phyloP scores from a whole-genome alignment of 2,797 vertebrate species.

The Parotocinclus haroldoi region DNA sequence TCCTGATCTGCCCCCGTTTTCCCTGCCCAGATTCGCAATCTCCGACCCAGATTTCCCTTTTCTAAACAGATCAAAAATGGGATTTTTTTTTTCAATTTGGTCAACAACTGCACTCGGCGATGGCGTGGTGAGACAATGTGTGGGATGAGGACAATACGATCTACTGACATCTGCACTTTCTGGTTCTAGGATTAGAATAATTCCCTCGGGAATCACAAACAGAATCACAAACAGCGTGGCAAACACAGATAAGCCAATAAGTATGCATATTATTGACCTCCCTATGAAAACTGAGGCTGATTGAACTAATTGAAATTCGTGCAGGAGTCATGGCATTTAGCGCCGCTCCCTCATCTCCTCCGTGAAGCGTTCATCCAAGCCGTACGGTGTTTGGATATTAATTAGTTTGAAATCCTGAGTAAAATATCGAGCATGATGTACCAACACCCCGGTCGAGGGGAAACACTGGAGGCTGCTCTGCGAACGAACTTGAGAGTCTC shows the following conservation, averaged over 20 bases:
- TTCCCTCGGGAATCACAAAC: slow-evolving; percentile 45
- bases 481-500: slow-evolving; percentile 25
- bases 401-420: slow-evolving; percentile 39
- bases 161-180: slow-evolving; percentile 44
- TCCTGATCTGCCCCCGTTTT: no score
- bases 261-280: slow-evolving; percentile 47
- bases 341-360: slow-evolving; percentile 31
- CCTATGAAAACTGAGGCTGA: slow-evolving; percentile 40
- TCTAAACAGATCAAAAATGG: no score
- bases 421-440: slow-evolving; percentile 33
- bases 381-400: slow-evolving; percentile 45
- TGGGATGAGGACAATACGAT: slow-evolving; percentile 26
- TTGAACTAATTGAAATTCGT: slow-evolving; percentile 52
- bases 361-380: slow-evolving; percentile 42
- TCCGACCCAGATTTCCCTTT: no score
- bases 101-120: no score
- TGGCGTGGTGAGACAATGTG: background rate
- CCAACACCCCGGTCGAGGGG: slow-evolving; percentile 3
- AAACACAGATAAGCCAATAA: slow-evolving; percentile 51
- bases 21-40: no score
- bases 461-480: slow-evolving; percentile 11
- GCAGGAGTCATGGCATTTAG: slow-evolving; percentile 62
- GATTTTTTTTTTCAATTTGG: no score
- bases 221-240: slow-evolving; percentile 48
- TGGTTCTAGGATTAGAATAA: slow-evolving; percentile 27